These are phyloP conservation scores for Mormyrus proboscirostris DNA, from an alignment of 2,797 vertebrate genomes.

Conservation along the genomic window DNA sequence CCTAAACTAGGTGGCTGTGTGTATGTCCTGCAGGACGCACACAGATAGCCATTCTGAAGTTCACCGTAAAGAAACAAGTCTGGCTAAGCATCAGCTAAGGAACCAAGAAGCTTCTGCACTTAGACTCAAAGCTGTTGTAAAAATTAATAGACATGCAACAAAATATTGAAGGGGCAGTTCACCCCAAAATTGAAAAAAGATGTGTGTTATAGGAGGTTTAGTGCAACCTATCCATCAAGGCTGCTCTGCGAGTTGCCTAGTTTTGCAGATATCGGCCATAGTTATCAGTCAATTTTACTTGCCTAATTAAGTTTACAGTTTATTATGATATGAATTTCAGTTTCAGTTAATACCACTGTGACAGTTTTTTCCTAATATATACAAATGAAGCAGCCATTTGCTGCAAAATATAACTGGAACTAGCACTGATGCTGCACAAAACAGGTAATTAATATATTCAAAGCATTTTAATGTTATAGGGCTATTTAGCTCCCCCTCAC, in stretches of 20 bases:
- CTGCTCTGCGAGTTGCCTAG: background rate
- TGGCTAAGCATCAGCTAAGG: background rate
- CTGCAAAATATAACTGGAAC: background rate
- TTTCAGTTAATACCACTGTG: background rate
- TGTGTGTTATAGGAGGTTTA: background rate
- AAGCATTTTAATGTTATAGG: background rate
- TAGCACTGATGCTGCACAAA: background rate
- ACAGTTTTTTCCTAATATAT: background rate
- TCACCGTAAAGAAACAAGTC: background rate
- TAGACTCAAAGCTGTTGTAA: background rate
- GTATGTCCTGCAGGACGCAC: background rate
- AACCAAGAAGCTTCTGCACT: background rate
- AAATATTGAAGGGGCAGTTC: background rate
- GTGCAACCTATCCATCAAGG: background rate
- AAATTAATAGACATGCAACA: background rate
- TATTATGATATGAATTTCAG: background rate
- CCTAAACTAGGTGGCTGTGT: background rate
- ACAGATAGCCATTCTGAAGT: background rate
- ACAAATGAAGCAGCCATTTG: background rate
- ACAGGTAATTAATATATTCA: background rate
- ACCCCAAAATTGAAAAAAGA: background rate
- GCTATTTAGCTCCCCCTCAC: background rate
- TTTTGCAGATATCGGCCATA: background rate
- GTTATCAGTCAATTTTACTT: background rate
- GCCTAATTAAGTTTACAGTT: background rate